phyloP scores from a whole-genome alignment of 2,888 invertebrate species.

The Xestia xanthographa region DNA sequence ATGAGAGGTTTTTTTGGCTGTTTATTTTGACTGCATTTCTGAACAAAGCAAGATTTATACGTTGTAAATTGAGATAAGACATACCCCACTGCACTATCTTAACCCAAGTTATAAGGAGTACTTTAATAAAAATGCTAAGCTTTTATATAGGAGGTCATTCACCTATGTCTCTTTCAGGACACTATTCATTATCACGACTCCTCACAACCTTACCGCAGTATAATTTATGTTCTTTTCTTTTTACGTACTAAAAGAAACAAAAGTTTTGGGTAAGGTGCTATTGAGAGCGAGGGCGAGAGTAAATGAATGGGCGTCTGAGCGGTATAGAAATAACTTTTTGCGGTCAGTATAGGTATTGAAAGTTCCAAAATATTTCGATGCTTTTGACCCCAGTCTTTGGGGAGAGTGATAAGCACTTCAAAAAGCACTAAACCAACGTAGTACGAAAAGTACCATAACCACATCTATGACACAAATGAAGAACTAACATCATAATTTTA shows the following conservation, averaged over 20 bases:
- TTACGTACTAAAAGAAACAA: conserved; percentile 19
- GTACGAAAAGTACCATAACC: too few relatives aligned
- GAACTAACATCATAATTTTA: too few relatives aligned
- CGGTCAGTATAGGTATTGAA: background rate
- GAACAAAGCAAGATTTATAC: conserved; percentile 39
- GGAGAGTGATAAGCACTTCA: too few relatives aligned
- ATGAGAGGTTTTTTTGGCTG: background rate
- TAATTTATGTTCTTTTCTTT: conserved; percentile 24
- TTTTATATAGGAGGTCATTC: conserved; percentile 34
- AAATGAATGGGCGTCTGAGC: background rate
- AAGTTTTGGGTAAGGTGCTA: background rate
- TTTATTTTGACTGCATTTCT: conserved; percentile 20
- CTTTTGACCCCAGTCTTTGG: too few relatives aligned
- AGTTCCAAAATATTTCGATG: too few relatives aligned
- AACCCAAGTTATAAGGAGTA: conserved; percentile 17
- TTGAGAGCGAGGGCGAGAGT: background rate
- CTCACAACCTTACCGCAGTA: conserved; percentile 11
- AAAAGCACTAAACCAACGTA: too few relatives aligned
- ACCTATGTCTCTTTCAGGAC: conserved; percentile 29
- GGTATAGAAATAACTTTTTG: background rate
- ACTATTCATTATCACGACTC: conserved; percentile 29
- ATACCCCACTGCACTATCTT: conserved; percentile 34
- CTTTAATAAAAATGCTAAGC: conserved; percentile 49
- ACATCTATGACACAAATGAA: too few relatives aligned
- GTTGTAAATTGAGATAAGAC: conserved; percentile 36